Evolutionary conservation across 2,888 invertebrate genomes (phyloP), one percentile per base, ranked within the genome.

Genomic region (Idaea straminata): DNA sequence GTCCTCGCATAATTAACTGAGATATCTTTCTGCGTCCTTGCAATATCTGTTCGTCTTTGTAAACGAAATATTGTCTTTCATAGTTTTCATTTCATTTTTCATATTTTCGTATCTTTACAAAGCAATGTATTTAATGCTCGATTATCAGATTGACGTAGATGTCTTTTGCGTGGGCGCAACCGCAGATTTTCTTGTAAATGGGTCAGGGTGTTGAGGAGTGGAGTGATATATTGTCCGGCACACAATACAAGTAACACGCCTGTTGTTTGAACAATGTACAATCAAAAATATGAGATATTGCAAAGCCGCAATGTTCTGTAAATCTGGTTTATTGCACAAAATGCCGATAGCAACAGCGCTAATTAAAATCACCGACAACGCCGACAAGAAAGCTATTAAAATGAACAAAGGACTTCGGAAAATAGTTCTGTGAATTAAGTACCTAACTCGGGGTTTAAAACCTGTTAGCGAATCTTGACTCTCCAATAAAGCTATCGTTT

Each of bases 151-250:
- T 84, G 83, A 87, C 84, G 84, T 76, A 80, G 80, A 80, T 76
- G 63, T 62, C 73, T 65, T 74, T 68, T 84, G 87, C 86, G 90
- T 88, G 81, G 89, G 91, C 84, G 88, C 87, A 85, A 72, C 77
- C 75, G 77, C 84, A 78, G 84, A 86, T 88, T 87, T 85, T 66
- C 79, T 84, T 79, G 78, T 77, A 89, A 87, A 90, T 88, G 79
- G 90, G 91, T 89, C 91, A 90, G 83, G 90, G 91, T 79, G 80
- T 79, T 79, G 77, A 77, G 76, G 72, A 76, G 79, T 74, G 75
- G 66, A 16, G 68, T 73, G 68, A 69, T 76, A 66, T 72, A 66
- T 68, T 69, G 61, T 66, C 68, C 65, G 68, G 36, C 64, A 7
- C 61, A 47, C 47, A 47, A 6, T 47, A 47, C 47, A 47, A 47